A percentile compares a stretch with the other conserved stretches of the same genome.
phyloP scores from a whole-genome alignment of 2,113 vertebrate species.

The Corydoras sp. region DNA sequence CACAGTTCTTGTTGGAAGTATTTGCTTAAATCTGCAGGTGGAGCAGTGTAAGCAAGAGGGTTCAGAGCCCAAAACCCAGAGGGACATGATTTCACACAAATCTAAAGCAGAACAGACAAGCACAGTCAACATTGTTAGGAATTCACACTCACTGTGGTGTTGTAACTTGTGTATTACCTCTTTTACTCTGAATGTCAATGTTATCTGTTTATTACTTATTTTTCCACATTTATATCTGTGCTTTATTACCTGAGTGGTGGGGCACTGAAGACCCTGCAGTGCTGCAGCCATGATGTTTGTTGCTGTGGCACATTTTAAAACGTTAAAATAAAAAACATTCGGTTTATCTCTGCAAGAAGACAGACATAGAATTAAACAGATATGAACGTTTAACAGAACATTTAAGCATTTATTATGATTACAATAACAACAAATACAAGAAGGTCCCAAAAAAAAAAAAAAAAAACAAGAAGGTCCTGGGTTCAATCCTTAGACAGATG shows the following conservation, averaged over 20 bases:
- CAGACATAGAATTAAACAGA: not conserved
- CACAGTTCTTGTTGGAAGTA: constrained; percentile 59
- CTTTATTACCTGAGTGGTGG: constrained; percentile 60
- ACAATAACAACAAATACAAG: not conserved
- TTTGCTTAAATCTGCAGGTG: fast-evolving
- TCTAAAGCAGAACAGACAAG: constrained; percentile 48
- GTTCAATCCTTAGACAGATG: too few relatives aligned
- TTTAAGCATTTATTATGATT: not conserved
- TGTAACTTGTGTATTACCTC: too few relatives aligned
- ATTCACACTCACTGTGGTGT: too few relatives aligned
- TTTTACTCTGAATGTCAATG: not conserved
- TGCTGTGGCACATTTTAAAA: constrained; percentile 68
- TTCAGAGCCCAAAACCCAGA: constrained; percentile 4
- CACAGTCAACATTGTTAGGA: not conserved
- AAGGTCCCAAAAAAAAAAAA: too few relatives aligned
- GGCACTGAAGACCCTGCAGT: constrained; percentile 73
- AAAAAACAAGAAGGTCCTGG: too few relatives aligned
- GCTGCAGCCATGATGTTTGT: constrained; percentile 60
- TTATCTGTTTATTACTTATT: not conserved
- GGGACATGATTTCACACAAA: constrained; percentile 75
- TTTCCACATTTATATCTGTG: not conserved
- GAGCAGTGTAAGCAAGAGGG: fast-evolving
- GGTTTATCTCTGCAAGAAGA: constrained; percentile 62
- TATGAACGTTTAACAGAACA: not conserved
- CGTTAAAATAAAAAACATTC: constrained; percentile 73